Evolutionary conservation across 2,797 vertebrate species (phyloP), one percentile per base, ranked within the genome.

Genomic region (Lepidocolaptes lacrymiger): DNA sequence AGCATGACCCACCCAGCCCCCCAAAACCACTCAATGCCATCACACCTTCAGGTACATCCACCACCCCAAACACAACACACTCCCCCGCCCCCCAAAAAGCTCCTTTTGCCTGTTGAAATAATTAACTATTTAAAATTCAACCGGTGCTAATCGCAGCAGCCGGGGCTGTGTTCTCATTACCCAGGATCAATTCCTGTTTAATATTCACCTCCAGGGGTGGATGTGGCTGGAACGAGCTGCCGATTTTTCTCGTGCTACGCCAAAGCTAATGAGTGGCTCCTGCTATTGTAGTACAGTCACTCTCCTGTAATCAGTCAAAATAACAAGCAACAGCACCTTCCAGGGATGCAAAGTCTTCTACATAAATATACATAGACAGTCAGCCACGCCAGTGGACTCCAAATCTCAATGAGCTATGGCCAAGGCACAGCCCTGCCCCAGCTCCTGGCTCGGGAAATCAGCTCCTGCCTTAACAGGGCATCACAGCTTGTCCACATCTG

Each of bases 91-190:
- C 19, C 32, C 28, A 14, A 24, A 12, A 12, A 61, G 23, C 56
- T 77, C 79, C 86, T 56, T 86, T 39, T 81, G 85, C 77, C 68
- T 85, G 89, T 75, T 94, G 91, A 94, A 95, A 96, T 96, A 97
- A 98, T 98, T 97, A 98, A 98, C 97, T 97, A 96, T 97, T 98
- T 98, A 98, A 98, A 97, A 98, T 98, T 98, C 98, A 85, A 91
- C 77, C 39, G 7, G 93, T 66, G 84, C 97, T 98, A 98, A 98
- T 96, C 80, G 90, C 97, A 96, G 97, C 91, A 77, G 94, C 48
- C 37, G 3, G 62, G 96, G 88, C 97, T 97, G 90, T 95, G 95
- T 98, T 97, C 98, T 98, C 98, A 98, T 98, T 98, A 98, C 90
- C 94, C 68, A 62, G 96, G 97, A 98, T 98, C 98, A 98, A 98